Conservation (phyloP, 2,113 vertebrate genomes). For the Melospiza georgiana region DNA sequence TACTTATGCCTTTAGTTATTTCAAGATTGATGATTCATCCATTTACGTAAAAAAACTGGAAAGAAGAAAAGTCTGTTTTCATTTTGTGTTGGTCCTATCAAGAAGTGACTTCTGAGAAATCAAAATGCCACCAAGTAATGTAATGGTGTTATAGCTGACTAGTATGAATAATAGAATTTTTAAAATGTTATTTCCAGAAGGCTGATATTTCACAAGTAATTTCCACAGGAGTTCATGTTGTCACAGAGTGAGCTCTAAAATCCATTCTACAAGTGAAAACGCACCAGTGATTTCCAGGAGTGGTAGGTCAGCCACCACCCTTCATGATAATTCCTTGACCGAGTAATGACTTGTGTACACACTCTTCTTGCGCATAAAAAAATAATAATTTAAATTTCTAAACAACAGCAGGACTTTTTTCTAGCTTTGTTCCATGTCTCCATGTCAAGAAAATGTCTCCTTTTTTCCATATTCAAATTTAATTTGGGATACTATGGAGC, state of each 20-base stretch:
- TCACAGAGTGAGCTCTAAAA: neutral
- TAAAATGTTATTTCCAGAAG: neutral
- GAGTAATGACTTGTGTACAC: neutral
- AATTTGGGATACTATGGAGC: neutral
- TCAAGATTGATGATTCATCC: neutral
- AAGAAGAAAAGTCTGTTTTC: neutral
- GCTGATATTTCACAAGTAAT: neutral
- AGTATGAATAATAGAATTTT: neutral
- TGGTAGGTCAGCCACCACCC: neutral
- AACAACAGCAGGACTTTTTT: neutral
- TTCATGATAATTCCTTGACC: neutral
- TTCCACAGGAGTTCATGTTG: neutral
- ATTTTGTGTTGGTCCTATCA: neutral
- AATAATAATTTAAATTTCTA: neutral
- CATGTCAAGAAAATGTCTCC: neutral
- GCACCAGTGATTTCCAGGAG: neutral
- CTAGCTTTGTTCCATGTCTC: neutral
- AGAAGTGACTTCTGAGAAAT: neutral
- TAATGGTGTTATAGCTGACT: neutral
- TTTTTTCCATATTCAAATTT: neutral
- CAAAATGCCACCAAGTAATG: neutral
- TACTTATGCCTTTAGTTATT: neutral
- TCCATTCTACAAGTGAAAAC: neutral
- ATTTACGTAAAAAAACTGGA: neutral
- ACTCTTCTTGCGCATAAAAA: neutral